These are phyloP conservation scores for Ornithoptera alexandrae DNA, from an alignment of 2,888 invertebrate species.

Conservation along the genomic window DNA sequence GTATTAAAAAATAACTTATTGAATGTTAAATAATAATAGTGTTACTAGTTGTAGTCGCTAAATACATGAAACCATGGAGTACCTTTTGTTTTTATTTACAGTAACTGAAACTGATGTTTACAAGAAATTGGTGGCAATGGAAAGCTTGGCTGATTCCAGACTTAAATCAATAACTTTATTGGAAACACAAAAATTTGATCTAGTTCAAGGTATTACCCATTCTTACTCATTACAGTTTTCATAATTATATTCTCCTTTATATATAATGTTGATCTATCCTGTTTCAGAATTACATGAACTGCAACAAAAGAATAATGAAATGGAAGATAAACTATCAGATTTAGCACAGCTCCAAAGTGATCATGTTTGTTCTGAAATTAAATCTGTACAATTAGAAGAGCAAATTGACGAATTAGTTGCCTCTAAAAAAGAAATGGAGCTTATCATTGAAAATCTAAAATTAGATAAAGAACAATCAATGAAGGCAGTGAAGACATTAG, in stretches of 20 bases:
- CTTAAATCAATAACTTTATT: slow-evolving; percentile 80
- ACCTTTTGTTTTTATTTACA: slow-evolving; percentile 42
- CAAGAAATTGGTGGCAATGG: slow-evolving; percentile 72
- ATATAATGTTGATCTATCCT: slow-evolving; percentile 24
- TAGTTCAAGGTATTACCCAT: slow-evolving; percentile 78
- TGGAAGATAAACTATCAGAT: slow-evolving; percentile 81
- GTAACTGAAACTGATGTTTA: slow-evolving; percentile 76
- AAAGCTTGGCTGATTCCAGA: slow-evolving; percentile 75
- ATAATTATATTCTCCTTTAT: background rate
- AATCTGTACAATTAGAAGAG: slow-evolving; percentile 88
- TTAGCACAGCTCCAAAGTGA: slow-evolving; percentile 82
- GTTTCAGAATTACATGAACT: slow-evolving; percentile 76
- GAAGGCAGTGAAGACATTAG: slow-evolving; percentile 77
- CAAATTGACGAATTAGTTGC: slow-evolving; percentile 81
- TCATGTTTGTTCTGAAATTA: slow-evolving; percentile 88
- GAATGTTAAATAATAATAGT: no score
- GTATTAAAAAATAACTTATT: no score
- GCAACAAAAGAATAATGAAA: slow-evolving; percentile 81
- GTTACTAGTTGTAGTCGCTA: no score
- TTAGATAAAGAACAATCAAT: slow-evolving; percentile 77
- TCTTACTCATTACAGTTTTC: background rate
- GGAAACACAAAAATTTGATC: slow-evolving; percentile 84
- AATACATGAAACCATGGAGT: background rate
- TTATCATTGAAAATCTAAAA: slow-evolving; percentile 72
- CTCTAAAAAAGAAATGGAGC: slow-evolving; percentile 71